Percentiles rank a stretch among this genome's conserved stretches.
phyloP scores from a whole-genome alignment of 2,797 vertebrate species.

The Falco peregrinus region DNA sequence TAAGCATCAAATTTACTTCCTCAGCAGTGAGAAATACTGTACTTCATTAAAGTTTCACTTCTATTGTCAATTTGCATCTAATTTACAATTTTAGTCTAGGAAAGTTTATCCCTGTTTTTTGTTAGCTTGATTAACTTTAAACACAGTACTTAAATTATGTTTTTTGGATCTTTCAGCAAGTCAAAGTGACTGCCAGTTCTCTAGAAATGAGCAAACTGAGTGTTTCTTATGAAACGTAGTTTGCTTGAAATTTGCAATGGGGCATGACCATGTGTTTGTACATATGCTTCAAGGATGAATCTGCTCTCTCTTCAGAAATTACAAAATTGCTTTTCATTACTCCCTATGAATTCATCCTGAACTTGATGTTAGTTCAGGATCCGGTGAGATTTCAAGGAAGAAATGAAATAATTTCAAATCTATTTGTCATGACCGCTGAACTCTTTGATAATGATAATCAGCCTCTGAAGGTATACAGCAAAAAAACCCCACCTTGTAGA shows the following conservation, averaged over 20 bases:
- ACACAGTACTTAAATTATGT: conserved; percentile 55
- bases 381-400: conserved; percentile 28
- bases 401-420: background rate
- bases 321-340: conserved; percentile 38
- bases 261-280: conserved; percentile 54
- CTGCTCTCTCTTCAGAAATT: conserved; percentile 55
- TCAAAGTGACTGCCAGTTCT: conserved; percentile 38
- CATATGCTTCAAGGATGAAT: conserved; percentile 47
- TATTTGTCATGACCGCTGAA: background rate
- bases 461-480: background rate
- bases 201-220: conserved; percentile 50
- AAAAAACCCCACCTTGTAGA: background rate
- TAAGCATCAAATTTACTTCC: conserved; percentile 49
- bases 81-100: conserved; percentile 41
- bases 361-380: conserved; percentile 5
- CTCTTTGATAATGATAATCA: background rate
- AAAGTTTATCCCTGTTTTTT: conserved; percentile 60
- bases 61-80: conserved; percentile 60
- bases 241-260: conserved; percentile 56
- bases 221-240: conserved; percentile 43
- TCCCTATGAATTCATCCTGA: background rate
- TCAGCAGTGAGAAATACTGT: conserved; percentile 14
- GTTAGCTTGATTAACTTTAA: conserved; percentile 69
- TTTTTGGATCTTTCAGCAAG: conserved; percentile 67
- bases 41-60: conserved; percentile 28